Percentiles rank a stretch among this genome's conserved stretches.
Conservation (phyloP, 2,888 invertebrate genomes). For the Arctia plantaginis region DNA sequence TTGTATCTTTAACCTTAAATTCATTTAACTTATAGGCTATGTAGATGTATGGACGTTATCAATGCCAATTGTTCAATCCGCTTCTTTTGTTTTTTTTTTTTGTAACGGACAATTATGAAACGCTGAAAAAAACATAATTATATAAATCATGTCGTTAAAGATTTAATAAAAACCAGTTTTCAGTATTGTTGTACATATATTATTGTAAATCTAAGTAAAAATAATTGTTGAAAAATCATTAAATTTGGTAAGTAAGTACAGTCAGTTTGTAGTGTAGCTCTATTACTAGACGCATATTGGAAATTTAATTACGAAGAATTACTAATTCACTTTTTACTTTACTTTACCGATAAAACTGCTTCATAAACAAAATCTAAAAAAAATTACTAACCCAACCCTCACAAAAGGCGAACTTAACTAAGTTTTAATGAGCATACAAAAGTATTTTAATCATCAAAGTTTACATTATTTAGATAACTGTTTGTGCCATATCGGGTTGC, state of each 20-base stretch:
- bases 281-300: background rate
- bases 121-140: too few species aligned
- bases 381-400: background rate
- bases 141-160: too few species aligned
- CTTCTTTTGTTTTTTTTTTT: too few species aligned
- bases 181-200: too few species aligned
- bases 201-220: background rate
- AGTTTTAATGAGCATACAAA: conserved; percentile 23
- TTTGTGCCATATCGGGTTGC: conserved; percentile 31
- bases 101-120: too few species aligned
- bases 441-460: conserved; percentile 40
- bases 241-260: too few species aligned
- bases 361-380: background rate
- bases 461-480: conserved; percentile 40
- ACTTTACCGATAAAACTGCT: background rate
- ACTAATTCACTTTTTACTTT: background rate
- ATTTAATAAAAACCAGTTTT: too few species aligned
- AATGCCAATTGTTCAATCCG: too few species aligned
- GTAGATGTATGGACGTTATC: too few species aligned
- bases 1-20: too few species aligned
- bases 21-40: too few species aligned
- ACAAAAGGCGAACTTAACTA: conserved; percentile 1
- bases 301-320: background rate
- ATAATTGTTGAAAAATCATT: background rate
- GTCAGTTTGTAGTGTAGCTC: too few species aligned